phyloP scores from a whole-genome alignment of 2,113 vertebrate genomes.

The Callospermophilus lateralis region DNA sequence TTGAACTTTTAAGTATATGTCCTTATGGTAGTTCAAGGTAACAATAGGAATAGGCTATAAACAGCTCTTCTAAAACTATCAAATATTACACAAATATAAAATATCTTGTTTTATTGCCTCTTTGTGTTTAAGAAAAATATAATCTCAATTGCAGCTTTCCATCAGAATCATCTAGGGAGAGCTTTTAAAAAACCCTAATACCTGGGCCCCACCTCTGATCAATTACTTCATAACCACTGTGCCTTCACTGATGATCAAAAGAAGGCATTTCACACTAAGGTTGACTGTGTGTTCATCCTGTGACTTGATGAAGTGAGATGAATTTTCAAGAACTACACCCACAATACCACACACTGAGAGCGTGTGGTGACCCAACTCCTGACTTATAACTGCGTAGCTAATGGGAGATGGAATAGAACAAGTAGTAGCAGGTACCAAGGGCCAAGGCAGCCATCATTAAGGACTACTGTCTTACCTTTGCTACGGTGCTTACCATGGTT shows the following conservation, averaged over 20 bases:
- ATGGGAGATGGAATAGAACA: neutral
- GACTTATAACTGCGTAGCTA: too few relatives aligned
- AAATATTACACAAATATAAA: neutral
- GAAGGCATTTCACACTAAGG: neutral
- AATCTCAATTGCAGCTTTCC: neutral
- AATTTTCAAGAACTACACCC: neutral
- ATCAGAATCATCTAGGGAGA: neutral
- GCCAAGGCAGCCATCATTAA: neutral
- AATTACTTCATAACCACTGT: neutral
- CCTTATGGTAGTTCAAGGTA: neutral
- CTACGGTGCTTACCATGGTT: neutral
- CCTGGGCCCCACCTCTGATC: neutral
- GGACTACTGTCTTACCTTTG: neutral
- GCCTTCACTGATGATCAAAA: neutral
- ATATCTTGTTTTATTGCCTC: neutral
- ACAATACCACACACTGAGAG: neutral
- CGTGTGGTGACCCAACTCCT: neutral
- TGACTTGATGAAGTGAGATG: neutral
- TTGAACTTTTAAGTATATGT: neutral
- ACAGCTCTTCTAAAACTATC: conserved; percentile 35
- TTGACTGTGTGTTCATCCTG: neutral
- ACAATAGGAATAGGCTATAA: neutral
- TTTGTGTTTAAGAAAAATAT: neutral
- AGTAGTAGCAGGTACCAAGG: neutral
- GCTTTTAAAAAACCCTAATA: neutral